These are phyloP conservation scores for Pseudomugil tenellus DNA, from an alignment of 2,797 vertebrate species.

Conservation along the genomic window DNA sequence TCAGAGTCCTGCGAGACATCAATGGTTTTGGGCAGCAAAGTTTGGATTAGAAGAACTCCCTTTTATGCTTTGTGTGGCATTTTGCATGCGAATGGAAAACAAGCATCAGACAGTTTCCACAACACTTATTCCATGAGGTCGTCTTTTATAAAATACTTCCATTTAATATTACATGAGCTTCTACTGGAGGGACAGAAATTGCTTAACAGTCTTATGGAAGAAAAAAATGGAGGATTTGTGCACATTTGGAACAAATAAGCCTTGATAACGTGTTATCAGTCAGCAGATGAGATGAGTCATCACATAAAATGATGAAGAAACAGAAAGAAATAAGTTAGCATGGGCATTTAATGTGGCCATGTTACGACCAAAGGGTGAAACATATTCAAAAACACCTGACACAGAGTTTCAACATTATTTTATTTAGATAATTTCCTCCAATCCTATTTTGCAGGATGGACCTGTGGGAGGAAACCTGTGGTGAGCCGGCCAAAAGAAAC, in stretches of 20 bases:
- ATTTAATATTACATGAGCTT: neutral
- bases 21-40: constrained; percentile 33
- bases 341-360: constrained; percentile 47
- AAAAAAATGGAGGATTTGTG: constrained; percentile 14
- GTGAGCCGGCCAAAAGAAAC: too few relatives aligned
- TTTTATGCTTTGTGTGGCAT: constrained; percentile 34
- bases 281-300: constrained; percentile 33
- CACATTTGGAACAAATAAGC: constrained; percentile 26
- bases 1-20: constrained; percentile 48
- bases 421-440: too few relatives aligned
- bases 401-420: too few relatives aligned
- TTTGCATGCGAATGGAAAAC: constrained; percentile 12
- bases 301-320: constrained; percentile 36
- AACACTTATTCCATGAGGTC: constrained; percentile 8
- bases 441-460: too few relatives aligned
- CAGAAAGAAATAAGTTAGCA: constrained; percentile 26
- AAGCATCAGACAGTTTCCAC: constrained; percentile 20
- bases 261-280: constrained; percentile 26
- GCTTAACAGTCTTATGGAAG: constrained; percentile 7
- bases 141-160: constrained; percentile 15
- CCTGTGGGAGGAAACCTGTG: too few relatives aligned
- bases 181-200: neutral
- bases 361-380: too few relatives aligned
- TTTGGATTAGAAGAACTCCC: constrained; percentile 30
- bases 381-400: too few relatives aligned